Conservation (phyloP, 2,888 invertebrate species). For the Chrysotoxum bicinctum region DNA sequence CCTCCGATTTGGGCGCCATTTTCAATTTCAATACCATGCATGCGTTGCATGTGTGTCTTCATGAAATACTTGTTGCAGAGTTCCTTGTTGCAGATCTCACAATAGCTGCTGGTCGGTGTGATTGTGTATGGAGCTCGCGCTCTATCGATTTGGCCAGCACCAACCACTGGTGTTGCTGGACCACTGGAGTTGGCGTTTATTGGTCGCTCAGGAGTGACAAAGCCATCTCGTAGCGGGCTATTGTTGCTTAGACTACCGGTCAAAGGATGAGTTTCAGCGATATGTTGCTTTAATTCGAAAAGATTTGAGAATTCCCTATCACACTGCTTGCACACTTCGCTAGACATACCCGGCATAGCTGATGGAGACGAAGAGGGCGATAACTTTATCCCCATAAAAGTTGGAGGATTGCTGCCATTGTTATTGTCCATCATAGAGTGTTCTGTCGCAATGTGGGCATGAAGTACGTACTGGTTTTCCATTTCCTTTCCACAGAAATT, state of each 20-base stretch:
- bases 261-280: slow-evolving; percentile 84
- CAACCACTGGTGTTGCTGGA: slow-evolving; percentile 40
- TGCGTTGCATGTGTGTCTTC: slow-evolving; percentile 99
- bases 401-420: slow-evolving; percentile 52
- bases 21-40: slow-evolving; percentile 97
- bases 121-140: slow-evolving; percentile 83
- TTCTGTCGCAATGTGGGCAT: slow-evolving; percentile 80
- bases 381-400: slow-evolving; percentile 74
- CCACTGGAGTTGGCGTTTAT: slow-evolving; percentile 75
- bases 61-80: slow-evolving; percentile 99
- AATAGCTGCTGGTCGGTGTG: slow-evolving; percentile 92
- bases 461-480: slow-evolving; percentile 87
- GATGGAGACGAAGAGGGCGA: slow-evolving; percentile 76
- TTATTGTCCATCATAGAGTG: slow-evolving; percentile 76
- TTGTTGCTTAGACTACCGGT: slow-evolving; percentile 82
- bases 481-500: slow-evolving; percentile 88
- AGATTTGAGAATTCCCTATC: slow-evolving; percentile 85
- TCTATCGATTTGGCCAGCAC: slow-evolving; percentile 65
- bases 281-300: slow-evolving; percentile 87
- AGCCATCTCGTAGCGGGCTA: slow-evolving; percentile 81
- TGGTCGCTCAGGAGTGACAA: slow-evolving; percentile 82
- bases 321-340: slow-evolving; percentile 79
- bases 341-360: slow-evolving; percentile 69
- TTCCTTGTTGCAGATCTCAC: slow-evolving; percentile 99
- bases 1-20: slow-evolving; percentile 96